A percentile compares a stretch with the other conserved stretches of the same genome.
Conservation (phyloP, 2,113 vertebrate species). For the Ibidorhyncha struthersii region DNA sequence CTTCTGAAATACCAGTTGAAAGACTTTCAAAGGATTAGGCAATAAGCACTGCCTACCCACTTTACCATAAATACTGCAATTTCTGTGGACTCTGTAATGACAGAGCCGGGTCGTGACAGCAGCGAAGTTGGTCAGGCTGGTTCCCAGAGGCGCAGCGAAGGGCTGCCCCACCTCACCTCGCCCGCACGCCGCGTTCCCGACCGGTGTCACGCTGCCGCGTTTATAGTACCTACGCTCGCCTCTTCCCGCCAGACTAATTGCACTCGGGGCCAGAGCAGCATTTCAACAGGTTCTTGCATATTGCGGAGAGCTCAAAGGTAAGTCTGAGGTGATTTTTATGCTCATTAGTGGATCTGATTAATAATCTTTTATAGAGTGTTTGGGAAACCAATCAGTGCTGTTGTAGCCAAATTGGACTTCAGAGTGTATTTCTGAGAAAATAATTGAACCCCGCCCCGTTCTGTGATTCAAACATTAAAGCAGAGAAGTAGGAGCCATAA, state of each 20-base stretch:
- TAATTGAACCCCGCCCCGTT: not conserved
- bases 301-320: slow-evolving; percentile 11
- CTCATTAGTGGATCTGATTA: not conserved
- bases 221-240: not conserved
- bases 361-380: not conserved
- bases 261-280: not conserved
- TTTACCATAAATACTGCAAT: not conserved
- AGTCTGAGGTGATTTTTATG: not conserved
- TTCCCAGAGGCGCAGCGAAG: slow-evolving; percentile 3
- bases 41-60: not conserved
- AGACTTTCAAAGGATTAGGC: not conserved
- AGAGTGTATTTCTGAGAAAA: not conserved
- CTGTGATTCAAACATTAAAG: not conserved
- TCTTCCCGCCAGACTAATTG: not conserved
- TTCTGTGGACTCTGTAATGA: slow-evolving; percentile 32
- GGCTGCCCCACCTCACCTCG: slow-evolving; percentile 46
- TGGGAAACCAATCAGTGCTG: accelerated
- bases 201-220: not conserved
- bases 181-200: not conserved
- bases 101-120: slow-evolving; percentile 3
- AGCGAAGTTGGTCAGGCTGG: slow-evolving; percentile 53
- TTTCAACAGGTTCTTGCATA: not conserved
- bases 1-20: not conserved
- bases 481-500: not conserved
- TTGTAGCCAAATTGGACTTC: not conserved